Evolutionary conservation across 92 coral and sea anemone genomes (phyloP).

Genomic region (Porites cylindrica): DNA sequence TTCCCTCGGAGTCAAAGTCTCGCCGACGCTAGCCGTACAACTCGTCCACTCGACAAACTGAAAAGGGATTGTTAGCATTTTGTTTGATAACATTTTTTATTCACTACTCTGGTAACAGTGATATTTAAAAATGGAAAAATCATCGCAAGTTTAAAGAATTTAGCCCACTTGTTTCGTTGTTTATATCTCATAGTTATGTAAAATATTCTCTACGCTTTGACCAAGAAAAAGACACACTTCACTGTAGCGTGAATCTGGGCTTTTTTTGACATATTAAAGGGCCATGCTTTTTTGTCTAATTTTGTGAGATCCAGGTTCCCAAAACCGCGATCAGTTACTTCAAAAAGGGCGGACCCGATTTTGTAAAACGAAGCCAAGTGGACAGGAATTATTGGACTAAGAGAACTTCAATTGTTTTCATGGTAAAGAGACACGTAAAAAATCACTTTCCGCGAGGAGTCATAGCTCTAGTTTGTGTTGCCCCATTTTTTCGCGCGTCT

Average conservation of each 20-base stretch:
- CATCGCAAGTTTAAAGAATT: neutral
- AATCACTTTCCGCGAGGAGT: no score
- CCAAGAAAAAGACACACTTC: neutral
- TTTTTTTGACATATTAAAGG: constrained; percentile 12
- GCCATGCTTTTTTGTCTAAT: neutral
- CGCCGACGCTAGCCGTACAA: no score
- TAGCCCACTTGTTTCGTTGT: constrained; percentile 12
- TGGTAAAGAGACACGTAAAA: no score
- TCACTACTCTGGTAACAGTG: neutral
- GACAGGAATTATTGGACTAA: neutral
- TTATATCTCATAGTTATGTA: constrained; percentile 27
- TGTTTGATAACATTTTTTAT: neutral
- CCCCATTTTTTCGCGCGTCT: no score
- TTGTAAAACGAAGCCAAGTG: no score
- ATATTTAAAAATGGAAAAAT: neutral
- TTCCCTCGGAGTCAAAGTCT: no score
- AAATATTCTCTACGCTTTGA: neutral
- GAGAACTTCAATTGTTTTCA: no score
- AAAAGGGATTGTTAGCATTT: no score
- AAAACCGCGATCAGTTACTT: neutral
- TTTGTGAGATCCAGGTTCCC: neutral
- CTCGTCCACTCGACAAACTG: no score
- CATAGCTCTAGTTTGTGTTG: no score
- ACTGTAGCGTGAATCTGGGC: neutral
- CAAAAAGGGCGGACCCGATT: neutral